Base-by-base conservation (phyloP, 1,140 invertebrate genomes). In the Tetraneura akinire region DNA sequence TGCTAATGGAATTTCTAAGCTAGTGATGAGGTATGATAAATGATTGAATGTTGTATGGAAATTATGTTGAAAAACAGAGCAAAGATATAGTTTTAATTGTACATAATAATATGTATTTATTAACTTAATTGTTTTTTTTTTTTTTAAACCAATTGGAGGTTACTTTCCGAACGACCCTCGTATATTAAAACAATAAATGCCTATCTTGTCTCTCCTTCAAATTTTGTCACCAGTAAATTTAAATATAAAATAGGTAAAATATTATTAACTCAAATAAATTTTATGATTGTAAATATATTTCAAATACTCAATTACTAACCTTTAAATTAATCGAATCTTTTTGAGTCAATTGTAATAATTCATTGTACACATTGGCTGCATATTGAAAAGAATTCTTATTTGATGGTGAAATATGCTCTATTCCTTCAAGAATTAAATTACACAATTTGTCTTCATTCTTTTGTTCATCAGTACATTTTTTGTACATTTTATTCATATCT, bases 341-440 rank as follows among this genome's bases (percentile, higher is more conserved):
- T 45, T 47, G n/a, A 0, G 53, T 9, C 11, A 78, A 18, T 57
- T 62, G 37, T 21, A 62, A 62, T 62, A 78, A 18, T 78, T 47
- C 37, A 62, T 78, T 78, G 23, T 62, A 78, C 0, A 78, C 23
- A 45, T 62, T 8, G 9, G 74, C 74, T 42, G 42, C 53, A 78
- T 78, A 47, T 1, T 62, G n/a, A 78, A 78, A 78, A 10, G 74
- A 78, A 23, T 62, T n/a, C 26, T 60, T 62, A 57, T 74, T 62
- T 11, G 10, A 26, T 21, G 55, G 37, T 16, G 53, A 45, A 62
- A 78, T 78, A 11, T 29, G 5, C 21, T 78, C 18, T 45, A 78
- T 11, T 57, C 74, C 74, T 78, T 78, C 32, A 60, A 42, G 37
- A n/a, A 78, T 29, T 62, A 78, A 78, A 60, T 47, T 13, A 4